These are phyloP conservation scores for Nematopogon swammerdamellus DNA, from an alignment of 2,888 invertebrate species.

Conservation along the genomic window DNA sequence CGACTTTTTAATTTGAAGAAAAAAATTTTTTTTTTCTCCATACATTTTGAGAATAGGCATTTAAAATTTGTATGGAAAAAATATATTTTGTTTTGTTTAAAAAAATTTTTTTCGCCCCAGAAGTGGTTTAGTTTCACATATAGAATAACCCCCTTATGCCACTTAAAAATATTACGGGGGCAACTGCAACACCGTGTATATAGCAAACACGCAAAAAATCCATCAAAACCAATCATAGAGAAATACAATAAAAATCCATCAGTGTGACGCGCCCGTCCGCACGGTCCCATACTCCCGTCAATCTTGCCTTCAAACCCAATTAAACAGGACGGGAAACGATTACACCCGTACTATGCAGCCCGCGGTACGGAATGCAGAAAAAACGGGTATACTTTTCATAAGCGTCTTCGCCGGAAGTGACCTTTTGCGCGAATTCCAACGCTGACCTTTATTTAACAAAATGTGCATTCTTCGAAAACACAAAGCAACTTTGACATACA, in stretches of 20 bases:
- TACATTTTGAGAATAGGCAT: too few species aligned
- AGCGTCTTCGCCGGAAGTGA: not conserved
- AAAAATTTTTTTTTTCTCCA: too few species aligned
- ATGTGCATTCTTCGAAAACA: not conserved
- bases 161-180: too few species aligned
- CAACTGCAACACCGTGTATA: too few species aligned
- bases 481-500: not conserved
- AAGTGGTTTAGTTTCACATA: too few species aligned
- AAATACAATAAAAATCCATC: not conserved
- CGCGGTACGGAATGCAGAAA: not conserved
- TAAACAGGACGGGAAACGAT: not conserved
- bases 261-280: not conserved
- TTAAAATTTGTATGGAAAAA: too few species aligned
- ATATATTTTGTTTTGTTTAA: too few species aligned
- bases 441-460: not conserved
- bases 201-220: not conserved
- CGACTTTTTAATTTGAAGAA: too few species aligned
- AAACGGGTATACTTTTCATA: too few species aligned
- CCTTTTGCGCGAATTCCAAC: not conserved
- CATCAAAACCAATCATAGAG: not conserved
- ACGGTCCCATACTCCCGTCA: not conserved
- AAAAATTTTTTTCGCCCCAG: too few species aligned
- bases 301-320: not conserved
- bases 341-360: not conserved
- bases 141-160: too few species aligned